Conservation (phyloP, 2,888 invertebrate genomes). For the Melinaea marsaeus region DNA sequence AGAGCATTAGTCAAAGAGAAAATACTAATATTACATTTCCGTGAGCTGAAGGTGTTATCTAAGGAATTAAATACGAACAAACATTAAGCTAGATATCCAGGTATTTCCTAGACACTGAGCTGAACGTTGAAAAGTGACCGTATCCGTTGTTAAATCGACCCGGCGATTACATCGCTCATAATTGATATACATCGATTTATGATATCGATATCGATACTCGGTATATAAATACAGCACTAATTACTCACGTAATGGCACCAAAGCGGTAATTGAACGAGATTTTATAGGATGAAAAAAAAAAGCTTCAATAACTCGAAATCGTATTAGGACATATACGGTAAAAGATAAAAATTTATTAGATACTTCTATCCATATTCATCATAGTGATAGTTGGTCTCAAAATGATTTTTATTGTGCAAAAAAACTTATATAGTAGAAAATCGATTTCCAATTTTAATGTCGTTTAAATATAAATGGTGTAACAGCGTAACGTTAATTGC, state of each 20-base stretch:
- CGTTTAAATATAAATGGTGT: not conserved
- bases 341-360: too few relatives aligned
- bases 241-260: not conserved
- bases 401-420: too few relatives aligned
- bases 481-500: constrained; percentile 38
- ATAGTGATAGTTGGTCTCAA: too few relatives aligned
- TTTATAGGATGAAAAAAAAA: not conserved
- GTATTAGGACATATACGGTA: too few relatives aligned
- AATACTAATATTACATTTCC: not conserved
- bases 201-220: constrained; percentile 14
- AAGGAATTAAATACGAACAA: constrained; percentile 1
- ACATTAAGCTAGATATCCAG: constrained; percentile 1
- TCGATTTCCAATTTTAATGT: not conserved
- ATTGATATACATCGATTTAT: not conserved
- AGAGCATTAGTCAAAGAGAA: not conserved
- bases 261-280: not conserved
- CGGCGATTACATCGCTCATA: constrained; percentile 21
- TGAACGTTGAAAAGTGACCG: constrained; percentile 43
- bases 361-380: too few relatives aligned
- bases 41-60: not conserved
- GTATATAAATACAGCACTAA: constrained; percentile 1
- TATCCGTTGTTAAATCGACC: constrained; percentile 57
- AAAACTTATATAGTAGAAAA: not conserved
- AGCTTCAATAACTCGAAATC: too few relatives aligned
- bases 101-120: constrained; percentile 50